phyloP scores from a whole-genome alignment of 2,888 invertebrate species.

The Aphidius colemani region DNA sequence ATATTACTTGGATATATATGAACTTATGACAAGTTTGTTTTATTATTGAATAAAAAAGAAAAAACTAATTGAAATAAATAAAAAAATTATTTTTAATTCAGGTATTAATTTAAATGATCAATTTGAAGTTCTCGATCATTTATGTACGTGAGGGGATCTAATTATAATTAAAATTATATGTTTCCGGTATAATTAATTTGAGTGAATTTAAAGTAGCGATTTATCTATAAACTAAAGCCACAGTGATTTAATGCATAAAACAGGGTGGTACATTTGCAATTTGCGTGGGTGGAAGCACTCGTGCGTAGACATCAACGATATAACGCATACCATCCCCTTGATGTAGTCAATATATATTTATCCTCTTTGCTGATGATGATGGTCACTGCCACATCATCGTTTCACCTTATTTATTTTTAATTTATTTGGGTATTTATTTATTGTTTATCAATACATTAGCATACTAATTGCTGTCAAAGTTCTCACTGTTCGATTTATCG shows the following conservation, averaged over 20 bases:
- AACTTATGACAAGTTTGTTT: too few species aligned
- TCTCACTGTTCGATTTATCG: slow-evolving; percentile 44
- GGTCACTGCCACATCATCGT: background rate
- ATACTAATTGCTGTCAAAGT: slow-evolving; percentile 52
- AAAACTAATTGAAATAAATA: too few species aligned
- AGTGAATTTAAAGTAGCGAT: slow-evolving; percentile 49
- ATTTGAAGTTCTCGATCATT: too few species aligned
- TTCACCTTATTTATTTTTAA: slow-evolving; percentile 2
- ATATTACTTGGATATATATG: too few species aligned
- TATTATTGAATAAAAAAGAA: too few species aligned
- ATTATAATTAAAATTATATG: too few species aligned
- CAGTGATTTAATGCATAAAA: slow-evolving; percentile 22
- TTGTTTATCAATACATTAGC: slow-evolving; percentile 41
- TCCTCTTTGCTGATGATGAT: background rate
- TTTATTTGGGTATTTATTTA: background rate
- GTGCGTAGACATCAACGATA: slow-evolving; percentile 26
- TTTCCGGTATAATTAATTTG: slow-evolving; percentile 51
- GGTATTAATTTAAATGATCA: too few species aligned
- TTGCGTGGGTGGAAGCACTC: slow-evolving; percentile 30
- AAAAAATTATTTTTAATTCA: too few species aligned
- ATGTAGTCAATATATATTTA: slow-evolving; percentile 21
- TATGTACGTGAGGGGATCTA: too few species aligned
- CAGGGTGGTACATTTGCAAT: slow-evolving; percentile 35
- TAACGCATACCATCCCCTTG: slow-evolving; percentile 30
- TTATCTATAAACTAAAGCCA: slow-evolving; percentile 26